phyloP scores from a whole-genome alignment of 1,140 invertebrate genomes.

The Gonioctena quinquepunctata region DNA sequence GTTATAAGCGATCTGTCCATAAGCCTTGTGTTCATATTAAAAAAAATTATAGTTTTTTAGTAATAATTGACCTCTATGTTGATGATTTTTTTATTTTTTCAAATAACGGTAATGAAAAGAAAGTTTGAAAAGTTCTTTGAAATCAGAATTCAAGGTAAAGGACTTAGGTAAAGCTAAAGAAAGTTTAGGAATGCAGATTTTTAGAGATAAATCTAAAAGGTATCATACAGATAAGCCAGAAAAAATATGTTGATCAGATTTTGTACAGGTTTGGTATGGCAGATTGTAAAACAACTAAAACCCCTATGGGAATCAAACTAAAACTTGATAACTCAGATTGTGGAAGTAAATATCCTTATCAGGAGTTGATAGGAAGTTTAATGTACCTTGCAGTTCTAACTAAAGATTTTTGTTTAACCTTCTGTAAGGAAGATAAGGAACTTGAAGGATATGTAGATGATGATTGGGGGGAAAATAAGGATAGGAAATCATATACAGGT shows the following conservation, averaged over 20 bases:
- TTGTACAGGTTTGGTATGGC: constrained; percentile 4
- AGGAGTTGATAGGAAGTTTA: constrained; percentile 35
- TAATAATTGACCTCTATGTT: background rate
- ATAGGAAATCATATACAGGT: constrained; percentile 46
- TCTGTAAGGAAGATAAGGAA: constrained; percentile 9
- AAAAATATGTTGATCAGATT: constrained; percentile 23
- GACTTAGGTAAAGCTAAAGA: constrained; percentile 28
- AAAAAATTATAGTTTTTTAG: background rate
- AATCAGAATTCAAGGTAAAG: constrained; percentile 38
- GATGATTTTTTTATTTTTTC: background rate
- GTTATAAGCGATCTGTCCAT: background rate
- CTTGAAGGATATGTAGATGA: constrained; percentile 51
- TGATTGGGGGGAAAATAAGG: constrained; percentile 48
- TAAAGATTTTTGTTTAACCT: constrained; percentile 41
- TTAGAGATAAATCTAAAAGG: background rate
- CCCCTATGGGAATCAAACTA: constrained; percentile 10
- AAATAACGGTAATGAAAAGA: too few species aligned
- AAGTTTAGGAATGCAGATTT: constrained; percentile 36
- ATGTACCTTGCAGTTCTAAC: constrained; percentile 55
- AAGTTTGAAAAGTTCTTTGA: too few species aligned
- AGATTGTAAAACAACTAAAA: constrained; percentile 1
- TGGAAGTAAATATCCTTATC: constrained; percentile 44
- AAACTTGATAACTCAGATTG: constrained; percentile 23
- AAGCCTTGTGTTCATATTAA: background rate
- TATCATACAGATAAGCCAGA: constrained; percentile 10